Conservation (phyloP, 2,888 invertebrate genomes). For the Rhamnusium bicolor region DNA sequence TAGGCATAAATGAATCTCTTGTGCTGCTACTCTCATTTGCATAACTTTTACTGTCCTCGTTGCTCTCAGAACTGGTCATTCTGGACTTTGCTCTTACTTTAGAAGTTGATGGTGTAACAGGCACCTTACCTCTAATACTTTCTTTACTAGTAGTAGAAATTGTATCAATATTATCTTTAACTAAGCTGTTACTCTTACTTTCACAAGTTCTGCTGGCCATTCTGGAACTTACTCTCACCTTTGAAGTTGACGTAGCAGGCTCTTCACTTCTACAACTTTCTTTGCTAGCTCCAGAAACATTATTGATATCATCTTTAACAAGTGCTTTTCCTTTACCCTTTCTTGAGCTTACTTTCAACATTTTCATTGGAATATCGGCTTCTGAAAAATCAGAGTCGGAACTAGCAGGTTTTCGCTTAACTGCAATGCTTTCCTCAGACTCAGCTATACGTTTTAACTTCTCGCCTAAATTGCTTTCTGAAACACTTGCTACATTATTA, state of each 20-base stretch:
- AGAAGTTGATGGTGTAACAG: background rate
- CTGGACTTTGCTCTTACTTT: background rate
- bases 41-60: background rate
- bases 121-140: background rate
- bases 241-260: background rate
- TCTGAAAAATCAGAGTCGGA: constrained; percentile 26
- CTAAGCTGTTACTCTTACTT: background rate
- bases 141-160: background rate
- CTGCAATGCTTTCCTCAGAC: background rate
- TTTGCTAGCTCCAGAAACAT: background rate
- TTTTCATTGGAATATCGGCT: background rate
- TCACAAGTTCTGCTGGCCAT: background rate
- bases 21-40: constrained; percentile 30
- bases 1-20: constrained; percentile 14
- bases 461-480: background rate
- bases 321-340: background rate
- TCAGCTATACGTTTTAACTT: background rate
- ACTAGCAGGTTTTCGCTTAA: background rate
- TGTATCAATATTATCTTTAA: background rate
- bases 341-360: background rate
- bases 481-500: constrained; percentile 6
- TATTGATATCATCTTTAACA: background rate
- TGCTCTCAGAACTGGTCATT: background rate
- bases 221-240: background rate
- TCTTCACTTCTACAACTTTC: background rate